Evolutionary conservation across 1,140 invertebrate genomes (phyloP).

Genomic region (Eriocheir sinensis): DNA sequence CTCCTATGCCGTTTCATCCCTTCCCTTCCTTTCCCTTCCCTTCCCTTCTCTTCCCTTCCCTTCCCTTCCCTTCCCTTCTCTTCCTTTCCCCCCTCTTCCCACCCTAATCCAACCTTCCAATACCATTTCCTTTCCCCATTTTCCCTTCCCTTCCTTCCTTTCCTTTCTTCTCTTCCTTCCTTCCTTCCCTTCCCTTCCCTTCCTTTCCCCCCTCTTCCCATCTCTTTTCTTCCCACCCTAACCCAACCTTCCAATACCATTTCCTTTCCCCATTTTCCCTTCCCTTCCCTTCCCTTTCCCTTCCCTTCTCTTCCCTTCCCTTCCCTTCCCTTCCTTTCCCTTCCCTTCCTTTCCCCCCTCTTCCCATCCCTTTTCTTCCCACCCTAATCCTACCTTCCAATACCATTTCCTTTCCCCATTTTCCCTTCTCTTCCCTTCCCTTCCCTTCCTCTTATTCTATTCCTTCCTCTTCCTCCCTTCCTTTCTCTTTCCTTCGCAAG

Average conservation of each 20-base stretch:
- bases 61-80: background rate
- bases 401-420: background rate
- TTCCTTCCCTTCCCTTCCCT: no score
- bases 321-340: no score
- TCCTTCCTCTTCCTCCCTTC: background rate
- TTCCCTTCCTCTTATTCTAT: background rate
- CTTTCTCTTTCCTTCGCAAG: background rate
- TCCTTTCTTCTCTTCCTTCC: background rate
- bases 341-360: background rate
- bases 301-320: background rate
- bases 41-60: background rate
- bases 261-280: no score
- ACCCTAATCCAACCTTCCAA: no score
- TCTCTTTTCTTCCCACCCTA: no score
- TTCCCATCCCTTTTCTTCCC: conserved; percentile 1
- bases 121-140: background rate
- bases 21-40: background rate
- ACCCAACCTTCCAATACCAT: no score
- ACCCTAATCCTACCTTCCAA: no score
- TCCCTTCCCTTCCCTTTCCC: no score
- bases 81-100: background rate
- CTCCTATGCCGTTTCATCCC: background rate
- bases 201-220: no score
- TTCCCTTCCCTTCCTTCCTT: background rate
- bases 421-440: background rate